Percentiles rank a stretch among this genome's conserved stretches.
Conservation (phyloP, 2,888 invertebrate genomes). For the Eristalis pertinax region DNA sequence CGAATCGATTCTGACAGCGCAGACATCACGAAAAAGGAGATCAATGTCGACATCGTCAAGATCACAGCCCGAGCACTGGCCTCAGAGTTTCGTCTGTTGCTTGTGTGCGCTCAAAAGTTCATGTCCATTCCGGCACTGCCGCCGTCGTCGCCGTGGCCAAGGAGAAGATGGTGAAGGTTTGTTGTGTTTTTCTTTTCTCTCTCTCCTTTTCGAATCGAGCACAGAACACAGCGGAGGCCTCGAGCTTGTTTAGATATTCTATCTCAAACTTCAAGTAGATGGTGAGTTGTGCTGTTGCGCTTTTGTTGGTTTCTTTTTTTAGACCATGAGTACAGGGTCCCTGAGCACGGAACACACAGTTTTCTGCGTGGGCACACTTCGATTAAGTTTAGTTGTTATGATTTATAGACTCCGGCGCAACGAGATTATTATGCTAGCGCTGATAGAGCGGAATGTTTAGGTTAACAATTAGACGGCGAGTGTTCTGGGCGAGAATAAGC, state of each 20-base stretch:
- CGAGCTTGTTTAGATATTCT: conserved; percentile 16
- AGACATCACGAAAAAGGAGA: neutral
- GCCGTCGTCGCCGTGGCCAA: neutral
- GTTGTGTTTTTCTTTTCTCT: too few species aligned
- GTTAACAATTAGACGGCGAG: neutral
- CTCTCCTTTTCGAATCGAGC: neutral
- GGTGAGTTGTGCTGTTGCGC: neutral
- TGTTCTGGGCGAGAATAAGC: neutral
- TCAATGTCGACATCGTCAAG: conserved; percentile 17
- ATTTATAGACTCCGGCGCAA: conserved; percentile 1
- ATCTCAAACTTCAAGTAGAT: conserved; percentile 53
- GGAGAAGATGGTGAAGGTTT: neutral
- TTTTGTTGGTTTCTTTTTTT: conserved; percentile 35
- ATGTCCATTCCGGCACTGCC: conserved; percentile 8
- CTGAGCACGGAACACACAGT: conserved; percentile 10
- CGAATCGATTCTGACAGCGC: neutral
- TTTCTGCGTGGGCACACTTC: conserved; percentile 18
- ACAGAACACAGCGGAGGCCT: neutral
- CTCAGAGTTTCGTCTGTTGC: neutral
- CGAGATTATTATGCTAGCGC: neutral
- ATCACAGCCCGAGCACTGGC: neutral
- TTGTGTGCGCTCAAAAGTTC: conserved; percentile 4
- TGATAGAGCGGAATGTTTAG: neutral
- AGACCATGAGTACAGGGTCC: conserved; percentile 53
- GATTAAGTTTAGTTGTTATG: conserved; percentile 12